phyloP scores from a whole-genome alignment of 1,140 invertebrate genomes.

The Aethina tumida region DNA sequence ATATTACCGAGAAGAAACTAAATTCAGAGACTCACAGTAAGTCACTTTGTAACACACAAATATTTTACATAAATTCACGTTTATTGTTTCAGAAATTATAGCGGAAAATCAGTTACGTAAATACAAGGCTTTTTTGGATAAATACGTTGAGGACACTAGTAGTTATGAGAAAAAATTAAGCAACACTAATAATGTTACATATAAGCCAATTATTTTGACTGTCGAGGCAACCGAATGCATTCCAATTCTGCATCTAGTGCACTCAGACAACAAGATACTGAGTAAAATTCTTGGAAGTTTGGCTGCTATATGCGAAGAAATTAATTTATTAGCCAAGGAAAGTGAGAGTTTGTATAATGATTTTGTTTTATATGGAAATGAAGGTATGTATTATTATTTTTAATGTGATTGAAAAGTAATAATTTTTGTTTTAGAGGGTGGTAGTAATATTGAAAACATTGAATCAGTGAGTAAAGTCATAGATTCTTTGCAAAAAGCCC shows the following conservation, averaged over 20 bases:
- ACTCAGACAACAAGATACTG: constrained; percentile 72
- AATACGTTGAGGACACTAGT: constrained; percentile 44
- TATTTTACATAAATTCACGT: constrained; percentile 8
- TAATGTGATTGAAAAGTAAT: constrained; percentile 5
- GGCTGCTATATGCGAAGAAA: constrained; percentile 68
- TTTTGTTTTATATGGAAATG: constrained; percentile 55
- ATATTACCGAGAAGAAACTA: constrained; percentile 27
- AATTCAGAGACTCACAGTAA: constrained; percentile 31
- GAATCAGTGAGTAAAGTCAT: constrained; percentile 34
- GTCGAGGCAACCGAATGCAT: constrained; percentile 49
- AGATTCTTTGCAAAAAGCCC: constrained; percentile 51
- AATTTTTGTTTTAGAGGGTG: constrained; percentile 8
- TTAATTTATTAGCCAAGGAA: constrained; percentile 56
- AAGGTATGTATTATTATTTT: constrained; percentile 35
- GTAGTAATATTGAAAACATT: constrained; percentile 13
- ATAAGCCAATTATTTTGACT: constrained; percentile 50
- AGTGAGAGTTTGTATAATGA: constrained; percentile 52
- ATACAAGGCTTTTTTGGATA: constrained; percentile 66
- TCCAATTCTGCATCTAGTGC: constrained; percentile 55
- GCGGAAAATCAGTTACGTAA: constrained; percentile 52
- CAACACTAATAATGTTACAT: constrained; percentile 32
- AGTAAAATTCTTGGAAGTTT: constrained; percentile 76
- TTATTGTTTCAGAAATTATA: constrained; percentile 33
- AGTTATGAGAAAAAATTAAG: constrained; percentile 41
- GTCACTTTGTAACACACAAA: constrained; percentile 16